Evolutionary conservation across 2,797 vertebrate genomes (phyloP), one percentile per base, ranked within the genome.

Genomic region (Rhinogobio ventralis): DNA sequence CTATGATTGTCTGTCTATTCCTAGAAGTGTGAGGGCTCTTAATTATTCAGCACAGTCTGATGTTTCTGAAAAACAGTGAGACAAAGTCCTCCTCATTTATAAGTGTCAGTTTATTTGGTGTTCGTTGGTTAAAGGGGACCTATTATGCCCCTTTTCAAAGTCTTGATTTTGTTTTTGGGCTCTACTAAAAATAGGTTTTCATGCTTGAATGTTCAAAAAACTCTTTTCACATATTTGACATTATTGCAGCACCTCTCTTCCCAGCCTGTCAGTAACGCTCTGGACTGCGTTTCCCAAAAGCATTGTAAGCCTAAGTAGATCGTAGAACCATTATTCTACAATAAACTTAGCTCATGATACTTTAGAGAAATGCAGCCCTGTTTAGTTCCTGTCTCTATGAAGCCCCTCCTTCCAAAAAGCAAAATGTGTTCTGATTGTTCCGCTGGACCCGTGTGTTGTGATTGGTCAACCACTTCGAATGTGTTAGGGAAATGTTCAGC

Each of bases 41-140:
- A 81, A 66, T 76, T 81, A 45, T 78, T 76, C 36, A 77, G 49
- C 28, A 46, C 46, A 81, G 51, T 62, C 30, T 36, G 53, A 87
- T 76, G 49, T 84, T 55, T 79, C 72, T 45, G 33, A 77, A 84
- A 84, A 62, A 74, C 55, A 85, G 76, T 86, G 60, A 89, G 91
- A 86, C 82, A 85, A 88, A 88, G 64, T 77, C 80, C 64, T 77
- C 79, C 69, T 71, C 9, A 57, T 42, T 60, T 60, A 36, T 57
- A 36, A 17, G 60, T 67, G 28, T 68, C 46, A 69, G 49, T 55
- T 67, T 5, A 39, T 55, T 53, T 55, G 5, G 23, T 51, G 77
- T 42, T 28, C 53, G 67, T n/a, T 20, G 36, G 15, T 57, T 28
- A 1, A 60, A 25, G 11, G 60, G 5, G 13, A 55, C 53, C 8